Conservation (phyloP, 1,140 invertebrate genomes). For the Neocloeon triangulifer region DNA sequence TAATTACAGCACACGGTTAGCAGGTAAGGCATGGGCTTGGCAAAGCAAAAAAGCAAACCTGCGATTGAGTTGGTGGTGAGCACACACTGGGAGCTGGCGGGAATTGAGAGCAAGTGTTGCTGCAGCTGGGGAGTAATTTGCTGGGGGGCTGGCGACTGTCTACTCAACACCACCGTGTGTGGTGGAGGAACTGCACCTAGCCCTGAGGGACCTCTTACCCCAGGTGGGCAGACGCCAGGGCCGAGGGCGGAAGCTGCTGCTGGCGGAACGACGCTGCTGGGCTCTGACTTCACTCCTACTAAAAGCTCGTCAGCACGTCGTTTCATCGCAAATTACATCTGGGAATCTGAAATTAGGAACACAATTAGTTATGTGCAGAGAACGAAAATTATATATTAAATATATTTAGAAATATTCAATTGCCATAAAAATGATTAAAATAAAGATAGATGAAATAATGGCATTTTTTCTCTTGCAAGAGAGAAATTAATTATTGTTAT, state of each 20-base stretch:
- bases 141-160: conserved; percentile 1
- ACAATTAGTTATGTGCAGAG: neutral
- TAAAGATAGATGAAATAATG: neutral
- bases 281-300: conserved; percentile 20
- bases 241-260: conserved; percentile 18
- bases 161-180: conserved; percentile 16
- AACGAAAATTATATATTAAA: neutral
- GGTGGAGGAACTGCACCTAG: conserved; percentile 15
- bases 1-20: neutral
- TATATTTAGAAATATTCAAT: neutral
- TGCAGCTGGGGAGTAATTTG: neutral
- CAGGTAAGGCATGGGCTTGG: neutral
- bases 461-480: neutral
- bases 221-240: conserved; percentile 11
- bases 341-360: conserved; percentile 17
- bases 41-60: conserved; percentile 1
- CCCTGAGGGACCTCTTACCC: conserved; percentile 17
- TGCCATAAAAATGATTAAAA: neutral
- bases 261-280: conserved; percentile 21
- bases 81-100: neutral
- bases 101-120: neutral
- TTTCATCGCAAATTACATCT: conserved; percentile 40
- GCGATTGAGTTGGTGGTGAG: conserved; percentile 1
- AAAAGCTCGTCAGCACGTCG: conserved; percentile 28
- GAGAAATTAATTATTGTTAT: too few species aligned